Conservation (phyloP, 2,797 vertebrate genomes). For the Chromis chromis region DNA sequence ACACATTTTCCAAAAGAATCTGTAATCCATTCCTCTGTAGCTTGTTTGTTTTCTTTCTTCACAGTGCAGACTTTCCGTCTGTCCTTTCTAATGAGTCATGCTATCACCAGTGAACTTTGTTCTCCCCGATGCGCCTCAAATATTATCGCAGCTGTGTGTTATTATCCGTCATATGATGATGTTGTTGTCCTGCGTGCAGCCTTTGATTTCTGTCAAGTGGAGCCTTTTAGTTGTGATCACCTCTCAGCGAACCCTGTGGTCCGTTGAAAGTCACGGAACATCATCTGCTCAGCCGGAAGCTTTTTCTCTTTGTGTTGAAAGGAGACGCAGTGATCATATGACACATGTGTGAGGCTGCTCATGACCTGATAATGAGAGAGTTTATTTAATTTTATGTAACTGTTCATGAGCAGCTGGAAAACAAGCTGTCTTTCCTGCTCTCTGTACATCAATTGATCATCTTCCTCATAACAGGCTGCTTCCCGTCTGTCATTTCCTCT, state of each 20-base stretch:
- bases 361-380: neutral
- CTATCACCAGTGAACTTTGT: slow-evolving; percentile 12
- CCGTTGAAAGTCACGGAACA: neutral
- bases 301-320: neutral
- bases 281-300: slow-evolving; percentile 5
- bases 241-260: slow-evolving; percentile 14
- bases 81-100: neutral
- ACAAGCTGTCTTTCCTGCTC: slow-evolving; percentile 2
- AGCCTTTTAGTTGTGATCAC: slow-evolving; percentile 9
- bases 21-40: neutral
- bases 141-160: slow-evolving; percentile 14
- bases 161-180: slow-evolving; percentile 55
- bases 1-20: too few relatives aligned
- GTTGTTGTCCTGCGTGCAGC: slow-evolving; percentile 43
- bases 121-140: slow-evolving; percentile 18
- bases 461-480: slow-evolving; percentile 6
- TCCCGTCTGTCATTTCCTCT: slow-evolving; percentile 13
- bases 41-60: neutral
- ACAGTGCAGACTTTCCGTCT: neutral
- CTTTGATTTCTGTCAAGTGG: slow-evolving; percentile 23
- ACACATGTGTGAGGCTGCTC: slow-evolving; percentile 7
- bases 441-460: slow-evolving; percentile 19
- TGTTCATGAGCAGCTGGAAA: slow-evolving; percentile 1
- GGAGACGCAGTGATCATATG: slow-evolving; percentile 6
- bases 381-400: slow-evolving; percentile 1